phyloP scores from a whole-genome alignment of 2,113 vertebrate species.

The Thamnaconus septentrionalis region DNA sequence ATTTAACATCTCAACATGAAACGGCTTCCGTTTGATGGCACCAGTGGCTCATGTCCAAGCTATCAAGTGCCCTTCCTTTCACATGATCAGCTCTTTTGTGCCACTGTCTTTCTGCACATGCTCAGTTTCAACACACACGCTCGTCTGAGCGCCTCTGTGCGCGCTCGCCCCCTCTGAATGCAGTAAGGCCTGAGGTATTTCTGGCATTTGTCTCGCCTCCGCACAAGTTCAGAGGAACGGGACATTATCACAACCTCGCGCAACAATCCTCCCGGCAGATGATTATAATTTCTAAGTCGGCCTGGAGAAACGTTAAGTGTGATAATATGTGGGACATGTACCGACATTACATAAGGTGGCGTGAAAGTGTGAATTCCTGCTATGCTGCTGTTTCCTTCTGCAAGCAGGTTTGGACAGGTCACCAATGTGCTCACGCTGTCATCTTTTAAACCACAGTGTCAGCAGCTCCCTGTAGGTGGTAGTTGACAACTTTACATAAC shows the following conservation, averaged over 20 bases:
- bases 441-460: no score
- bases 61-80: conserved; percentile 32
- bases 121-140: conserved; percentile 52
- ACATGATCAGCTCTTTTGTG: conserved; percentile 44
- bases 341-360: no score
- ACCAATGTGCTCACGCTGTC: neutral
- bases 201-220: conserved; percentile 79
- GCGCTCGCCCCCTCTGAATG: conserved; percentile 49
- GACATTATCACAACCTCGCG: conserved; percentile 41
- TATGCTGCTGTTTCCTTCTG: neutral
- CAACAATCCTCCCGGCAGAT: neutral
- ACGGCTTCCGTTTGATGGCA: conserved; percentile 1
- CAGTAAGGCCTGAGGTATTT: conserved; percentile 76
- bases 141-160: conserved; percentile 42
- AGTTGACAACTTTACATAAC: no score
- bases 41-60: conserved; percentile 13
- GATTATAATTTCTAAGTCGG: no score
- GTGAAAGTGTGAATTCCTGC: no score
- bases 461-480: no score
- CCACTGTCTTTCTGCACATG: conserved; percentile 28
- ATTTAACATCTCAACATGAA: conserved; percentile 15
- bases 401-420: conserved; percentile 42
- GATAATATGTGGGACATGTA: no score
- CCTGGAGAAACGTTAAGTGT: no score
- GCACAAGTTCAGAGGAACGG: conserved; percentile 63